Evolutionary conservation across 2,113 vertebrate species (phyloP).

Genomic region (Xyliphius kryptos): DNA sequence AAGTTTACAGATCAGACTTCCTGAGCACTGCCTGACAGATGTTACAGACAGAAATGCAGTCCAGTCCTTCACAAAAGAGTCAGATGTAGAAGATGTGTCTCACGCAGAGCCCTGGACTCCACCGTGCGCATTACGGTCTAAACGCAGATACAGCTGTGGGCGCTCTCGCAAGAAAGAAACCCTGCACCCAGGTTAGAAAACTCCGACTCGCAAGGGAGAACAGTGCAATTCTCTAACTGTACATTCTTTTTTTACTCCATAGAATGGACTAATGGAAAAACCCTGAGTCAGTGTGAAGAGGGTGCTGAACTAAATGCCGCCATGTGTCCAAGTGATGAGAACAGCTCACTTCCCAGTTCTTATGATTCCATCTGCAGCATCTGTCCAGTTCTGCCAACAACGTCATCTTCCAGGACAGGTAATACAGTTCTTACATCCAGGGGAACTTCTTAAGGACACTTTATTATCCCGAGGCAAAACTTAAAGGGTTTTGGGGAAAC

Average conservation of each 20-base stretch:
- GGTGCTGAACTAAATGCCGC: neutral
- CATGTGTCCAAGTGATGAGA: slow-evolving; percentile 13
- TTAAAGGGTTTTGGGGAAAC: no score
- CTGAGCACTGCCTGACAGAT: slow-evolving; percentile 24
- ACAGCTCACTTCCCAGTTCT: slow-evolving; percentile 28
- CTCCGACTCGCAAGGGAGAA: no score
- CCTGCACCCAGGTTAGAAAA: slow-evolving; percentile 21
- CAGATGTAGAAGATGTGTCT: slow-evolving; percentile 31
- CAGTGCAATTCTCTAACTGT: neutral
- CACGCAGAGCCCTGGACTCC: slow-evolving; percentile 25
- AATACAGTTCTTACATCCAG: neutral
- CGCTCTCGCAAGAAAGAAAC: slow-evolving; percentile 22
- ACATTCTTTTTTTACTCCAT: neutral
- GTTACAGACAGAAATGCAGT: slow-evolving; percentile 26
- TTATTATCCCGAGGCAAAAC: no score
- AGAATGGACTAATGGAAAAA: slow-evolving; percentile 11
- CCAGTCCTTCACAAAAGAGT: slow-evolving; percentile 22
- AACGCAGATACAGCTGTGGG: slow-evolving; percentile 30
- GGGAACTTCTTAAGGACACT: no score
- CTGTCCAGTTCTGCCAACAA: slow-evolving; percentile 15
- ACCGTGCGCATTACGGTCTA: slow-evolving; percentile 27
- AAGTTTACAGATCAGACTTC: slow-evolving; percentile 28
- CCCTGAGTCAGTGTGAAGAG: neutral
- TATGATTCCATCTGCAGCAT: slow-evolving; percentile 37
- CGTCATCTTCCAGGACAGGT: slow-evolving; percentile 31